A percentile compares a stretch with the other conserved stretches of the same genome.
These are phyloP conservation scores for Chrysogorgia sp. DNA, from an alignment of 92 coral and sea anemone species.

Conservation along the genomic window DNA sequence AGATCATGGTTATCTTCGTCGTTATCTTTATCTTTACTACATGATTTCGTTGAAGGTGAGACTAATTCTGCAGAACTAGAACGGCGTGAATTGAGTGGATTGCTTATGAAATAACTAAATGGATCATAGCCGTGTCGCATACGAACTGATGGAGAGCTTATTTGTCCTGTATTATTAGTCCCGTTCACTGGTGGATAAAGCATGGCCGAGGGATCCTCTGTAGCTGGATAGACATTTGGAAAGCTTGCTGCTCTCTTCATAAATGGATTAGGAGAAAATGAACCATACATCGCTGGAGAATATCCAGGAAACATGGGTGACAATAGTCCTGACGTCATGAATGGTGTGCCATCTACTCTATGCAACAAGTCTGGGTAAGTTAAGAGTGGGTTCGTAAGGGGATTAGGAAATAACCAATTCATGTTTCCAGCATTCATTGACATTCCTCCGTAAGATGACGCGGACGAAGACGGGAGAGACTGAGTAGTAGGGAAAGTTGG, in stretches of 20 bases:
- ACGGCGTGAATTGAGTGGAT: conserved; percentile 9
- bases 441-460: conserved; percentile 4
- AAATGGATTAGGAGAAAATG: conserved; percentile 19
- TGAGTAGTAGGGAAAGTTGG: conserved; percentile 18
- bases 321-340: conserved; percentile 25
- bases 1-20: neutral
- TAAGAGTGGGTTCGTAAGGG: conserved; percentile 24
- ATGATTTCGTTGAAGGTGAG: neutral
- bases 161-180: neutral
- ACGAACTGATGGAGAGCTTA: conserved; percentile 8
- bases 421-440: conserved; percentile 8
- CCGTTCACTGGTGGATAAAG: conserved; percentile 1
- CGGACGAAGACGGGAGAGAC: neutral
- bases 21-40: neutral
- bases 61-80: neutral
- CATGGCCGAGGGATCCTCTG: neutral
- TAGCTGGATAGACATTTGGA: conserved; percentile 21
- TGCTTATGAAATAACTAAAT: conserved; percentile 20
- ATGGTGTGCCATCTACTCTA: conserved; percentile 18
- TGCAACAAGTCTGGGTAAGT: conserved; percentile 38
- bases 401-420: conserved; percentile 37
- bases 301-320: conserved; percentile 24
- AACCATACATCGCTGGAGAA: conserved; percentile 32
- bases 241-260: conserved; percentile 20
- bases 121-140: conserved; percentile 13